These are phyloP conservation scores for Telmatherina bonti DNA, from an alignment of 2,797 vertebrate species.

Conservation along the genomic window DNA sequence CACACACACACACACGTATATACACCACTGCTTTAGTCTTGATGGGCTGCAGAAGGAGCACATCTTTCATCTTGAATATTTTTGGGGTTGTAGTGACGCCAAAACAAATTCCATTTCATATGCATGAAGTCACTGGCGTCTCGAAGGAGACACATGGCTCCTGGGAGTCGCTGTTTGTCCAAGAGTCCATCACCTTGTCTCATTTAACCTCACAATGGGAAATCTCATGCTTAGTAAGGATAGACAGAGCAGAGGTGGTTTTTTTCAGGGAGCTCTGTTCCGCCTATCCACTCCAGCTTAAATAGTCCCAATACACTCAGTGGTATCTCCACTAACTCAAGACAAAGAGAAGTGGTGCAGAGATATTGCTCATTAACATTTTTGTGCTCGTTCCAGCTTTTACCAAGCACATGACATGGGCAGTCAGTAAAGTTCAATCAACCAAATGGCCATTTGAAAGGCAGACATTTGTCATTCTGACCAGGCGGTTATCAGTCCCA, in stretches of 20 bases:
- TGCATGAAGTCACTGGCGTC: constrained; percentile 68
- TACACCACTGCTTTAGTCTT: constrained; percentile 4
- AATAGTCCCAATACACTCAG: constrained; percentile 11
- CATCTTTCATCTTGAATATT: constrained; percentile 72
- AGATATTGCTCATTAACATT: constrained; percentile 70
- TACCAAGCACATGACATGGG: constrained; percentile 24
- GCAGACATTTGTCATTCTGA: constrained; percentile 36
- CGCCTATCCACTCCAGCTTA: not conserved
- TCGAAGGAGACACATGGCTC: constrained; percentile 54
- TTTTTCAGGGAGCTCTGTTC: no score
- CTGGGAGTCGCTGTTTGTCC: constrained; percentile 45
- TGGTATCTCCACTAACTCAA: constrained; percentile 58
- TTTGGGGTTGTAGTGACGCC: constrained; percentile 58
- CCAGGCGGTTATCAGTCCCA: constrained; percentile 43
- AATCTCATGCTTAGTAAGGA: constrained; percentile 38
- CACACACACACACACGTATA: constrained; percentile 10
- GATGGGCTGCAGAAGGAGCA: constrained; percentile 47
- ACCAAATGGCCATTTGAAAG: constrained; percentile 22
- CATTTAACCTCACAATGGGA: constrained; percentile 28
- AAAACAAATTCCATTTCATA: constrained; percentile 70
- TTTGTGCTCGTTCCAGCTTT: constrained; percentile 56
- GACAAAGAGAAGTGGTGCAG: constrained; percentile 46
- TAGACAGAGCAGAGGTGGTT: constrained; percentile 53
- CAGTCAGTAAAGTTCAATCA: constrained; percentile 34
- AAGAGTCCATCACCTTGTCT: constrained; percentile 42